A percentile compares a stretch with the other conserved stretches of the same genome.
Conservation (phyloP, 2,888 invertebrate species). For the Ormyrus nitidulus region DNA sequence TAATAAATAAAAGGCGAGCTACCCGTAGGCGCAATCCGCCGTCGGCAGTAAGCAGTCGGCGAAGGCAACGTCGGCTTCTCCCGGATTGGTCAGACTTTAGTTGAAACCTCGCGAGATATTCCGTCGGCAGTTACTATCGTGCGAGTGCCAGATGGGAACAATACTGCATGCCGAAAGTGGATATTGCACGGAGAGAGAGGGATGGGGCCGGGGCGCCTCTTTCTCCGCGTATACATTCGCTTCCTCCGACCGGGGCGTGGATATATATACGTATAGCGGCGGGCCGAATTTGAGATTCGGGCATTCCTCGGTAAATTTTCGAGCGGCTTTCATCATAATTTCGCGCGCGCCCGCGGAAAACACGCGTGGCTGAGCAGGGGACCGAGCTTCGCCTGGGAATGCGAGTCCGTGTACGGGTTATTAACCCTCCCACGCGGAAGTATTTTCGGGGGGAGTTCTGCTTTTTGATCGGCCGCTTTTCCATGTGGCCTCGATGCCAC, state of each 20-base stretch:
- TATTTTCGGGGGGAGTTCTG: background rate
- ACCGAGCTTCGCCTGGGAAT: background rate
- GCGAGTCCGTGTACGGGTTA: conserved; percentile 18
- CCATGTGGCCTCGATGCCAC: background rate
- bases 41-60: background rate
- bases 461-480: background rate
- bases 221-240: background rate
- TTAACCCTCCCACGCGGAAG: background rate
- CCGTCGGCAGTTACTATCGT: conserved; percentile 58
- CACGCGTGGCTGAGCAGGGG: background rate
- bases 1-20: background rate
- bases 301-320: conserved; percentile 48
- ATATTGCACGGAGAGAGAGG: conserved; percentile 50
- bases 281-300: conserved; percentile 47
- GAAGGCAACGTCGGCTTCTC: conserved; percentile 1
- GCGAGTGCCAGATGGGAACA: conserved; percentile 62
- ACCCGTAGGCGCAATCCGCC: background rate
- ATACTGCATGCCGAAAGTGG: conserved; percentile 59
- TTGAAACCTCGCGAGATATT: conserved; percentile 60
- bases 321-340: conserved; percentile 47
- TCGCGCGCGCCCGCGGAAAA: conserved; percentile 17
- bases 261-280: background rate
- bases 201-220: background rate
- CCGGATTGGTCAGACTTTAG: conserved; percentile 60
- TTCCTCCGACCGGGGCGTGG: background rate